phyloP scores from a whole-genome alignment of 2,113 vertebrate species.

The Stigmatopora nigra region DNA sequence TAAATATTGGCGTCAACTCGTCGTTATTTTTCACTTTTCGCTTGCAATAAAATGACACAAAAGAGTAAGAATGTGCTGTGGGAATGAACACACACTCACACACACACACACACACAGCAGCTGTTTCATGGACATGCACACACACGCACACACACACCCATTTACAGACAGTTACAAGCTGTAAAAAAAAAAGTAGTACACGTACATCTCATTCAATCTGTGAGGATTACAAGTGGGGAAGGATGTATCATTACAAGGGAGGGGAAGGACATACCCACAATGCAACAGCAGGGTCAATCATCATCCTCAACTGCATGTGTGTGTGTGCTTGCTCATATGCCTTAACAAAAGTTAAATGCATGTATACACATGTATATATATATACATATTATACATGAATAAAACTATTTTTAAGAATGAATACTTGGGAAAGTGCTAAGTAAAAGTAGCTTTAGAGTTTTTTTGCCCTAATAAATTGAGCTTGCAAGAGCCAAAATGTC shows the following conservation, averaged over 20 bases:
- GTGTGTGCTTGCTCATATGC: background rate
- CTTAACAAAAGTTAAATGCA: background rate
- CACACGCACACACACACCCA: constrained; percentile 2
- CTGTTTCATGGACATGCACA: background rate
- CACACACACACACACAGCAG: constrained; percentile 2
- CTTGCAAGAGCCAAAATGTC: background rate
- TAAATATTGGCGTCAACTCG: background rate
- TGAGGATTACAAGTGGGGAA: constrained; percentile 37
- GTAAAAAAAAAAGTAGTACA: constrained; percentile 26
- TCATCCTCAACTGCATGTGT: background rate
- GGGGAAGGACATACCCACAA: constrained; percentile 29
- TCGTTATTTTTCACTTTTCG: background rate
- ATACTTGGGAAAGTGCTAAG: no score
- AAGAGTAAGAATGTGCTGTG: background rate
- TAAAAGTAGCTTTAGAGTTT: no score
- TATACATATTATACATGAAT: no score
- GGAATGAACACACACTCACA: background rate
- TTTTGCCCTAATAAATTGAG: background rate
- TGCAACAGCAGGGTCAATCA: constrained; percentile 23
- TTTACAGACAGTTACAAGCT: constrained; percentile 1
- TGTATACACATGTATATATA: no score
- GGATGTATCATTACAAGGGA: constrained; percentile 2
- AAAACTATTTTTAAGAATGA: no score
- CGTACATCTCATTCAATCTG: constrained; percentile 31
- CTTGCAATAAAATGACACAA: background rate